These are phyloP conservation scores for Chymomyza amoena DNA, from an alignment of 2,888 invertebrate genomes.

Conservation along the genomic window DNA sequence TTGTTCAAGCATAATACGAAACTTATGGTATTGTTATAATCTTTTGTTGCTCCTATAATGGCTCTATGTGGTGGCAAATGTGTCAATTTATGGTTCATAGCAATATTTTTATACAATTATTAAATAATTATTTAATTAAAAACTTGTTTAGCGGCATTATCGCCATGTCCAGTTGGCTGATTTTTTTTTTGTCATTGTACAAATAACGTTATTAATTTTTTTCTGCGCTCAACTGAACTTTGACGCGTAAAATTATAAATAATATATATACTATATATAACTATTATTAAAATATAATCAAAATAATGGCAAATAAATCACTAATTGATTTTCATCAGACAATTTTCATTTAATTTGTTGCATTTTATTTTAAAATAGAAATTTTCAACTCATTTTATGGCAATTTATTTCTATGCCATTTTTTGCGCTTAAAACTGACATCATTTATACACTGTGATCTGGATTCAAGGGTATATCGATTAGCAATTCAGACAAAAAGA, in stretches of 20 bases:
- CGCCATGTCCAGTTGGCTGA: neutral
- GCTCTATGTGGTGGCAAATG: neutral
- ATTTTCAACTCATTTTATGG: neutral
- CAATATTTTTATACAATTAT: neutral
- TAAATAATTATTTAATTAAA: neutral
- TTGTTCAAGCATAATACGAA: neutral
- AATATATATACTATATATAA: conserved; percentile 1
- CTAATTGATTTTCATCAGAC: conserved; percentile 44
- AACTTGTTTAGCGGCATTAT: neutral
- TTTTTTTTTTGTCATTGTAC: neutral
- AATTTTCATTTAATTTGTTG: conserved; percentile 6
- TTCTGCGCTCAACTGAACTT: neutral
- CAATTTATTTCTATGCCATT: neutral
- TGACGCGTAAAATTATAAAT: neutral
- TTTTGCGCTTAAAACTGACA: no score
- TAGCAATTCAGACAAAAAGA: no score
- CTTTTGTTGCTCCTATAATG: neutral
- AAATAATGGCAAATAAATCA: conserved; percentile 30
- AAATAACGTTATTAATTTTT: neutral
- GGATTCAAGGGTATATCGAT: no score
- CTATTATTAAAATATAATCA: conserved; percentile 1
- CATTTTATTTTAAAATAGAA: neutral
- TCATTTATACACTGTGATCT: no score
- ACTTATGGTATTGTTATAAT: neutral
- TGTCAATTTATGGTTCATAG: neutral